Evolutionary conservation across 2,797 vertebrate species (phyloP).

Genomic region (Antrozous pallidus): DNA sequence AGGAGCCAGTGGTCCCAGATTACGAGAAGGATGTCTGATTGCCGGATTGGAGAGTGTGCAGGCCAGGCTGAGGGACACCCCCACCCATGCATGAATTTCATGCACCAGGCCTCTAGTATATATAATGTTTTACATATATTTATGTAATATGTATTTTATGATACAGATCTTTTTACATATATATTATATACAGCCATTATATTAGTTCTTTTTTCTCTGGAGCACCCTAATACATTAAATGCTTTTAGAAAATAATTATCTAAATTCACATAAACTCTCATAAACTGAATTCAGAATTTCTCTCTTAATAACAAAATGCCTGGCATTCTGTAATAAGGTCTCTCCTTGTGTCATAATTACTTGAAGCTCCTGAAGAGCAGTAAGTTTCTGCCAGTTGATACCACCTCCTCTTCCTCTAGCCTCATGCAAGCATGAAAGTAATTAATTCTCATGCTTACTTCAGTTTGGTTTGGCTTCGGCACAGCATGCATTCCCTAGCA

Average conservation of each 20-base stretch:
- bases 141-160: neutral
- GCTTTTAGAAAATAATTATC: neutral
- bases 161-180: neutral
- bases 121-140: neutral
- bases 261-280: neutral
- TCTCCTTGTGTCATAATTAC: neutral
- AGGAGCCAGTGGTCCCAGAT: too few species aligned
- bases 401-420: neutral
- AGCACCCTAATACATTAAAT: neutral
- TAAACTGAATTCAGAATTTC: neutral
- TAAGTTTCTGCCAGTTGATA: neutral
- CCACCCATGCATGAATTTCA: too few species aligned
- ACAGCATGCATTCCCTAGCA: conserved; percentile 66
- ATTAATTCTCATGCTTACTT: conserved; percentile 65
- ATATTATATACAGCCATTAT: neutral
- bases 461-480: conserved; percentile 67
- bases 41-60: too few species aligned
- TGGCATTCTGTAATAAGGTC: neutral
- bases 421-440: conserved; percentile 41
- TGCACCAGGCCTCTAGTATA: too few species aligned
- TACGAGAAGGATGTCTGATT: too few species aligned
- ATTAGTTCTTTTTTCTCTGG: neutral
- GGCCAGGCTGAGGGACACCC: too few species aligned
- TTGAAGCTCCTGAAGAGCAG: conserved; percentile 33
- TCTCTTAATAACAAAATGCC: neutral